Percentiles rank a stretch among this genome's conserved stretches.
phyloP scores from a whole-genome alignment of 2,113 vertebrate genomes.

The Pandion haliaetus region DNA sequence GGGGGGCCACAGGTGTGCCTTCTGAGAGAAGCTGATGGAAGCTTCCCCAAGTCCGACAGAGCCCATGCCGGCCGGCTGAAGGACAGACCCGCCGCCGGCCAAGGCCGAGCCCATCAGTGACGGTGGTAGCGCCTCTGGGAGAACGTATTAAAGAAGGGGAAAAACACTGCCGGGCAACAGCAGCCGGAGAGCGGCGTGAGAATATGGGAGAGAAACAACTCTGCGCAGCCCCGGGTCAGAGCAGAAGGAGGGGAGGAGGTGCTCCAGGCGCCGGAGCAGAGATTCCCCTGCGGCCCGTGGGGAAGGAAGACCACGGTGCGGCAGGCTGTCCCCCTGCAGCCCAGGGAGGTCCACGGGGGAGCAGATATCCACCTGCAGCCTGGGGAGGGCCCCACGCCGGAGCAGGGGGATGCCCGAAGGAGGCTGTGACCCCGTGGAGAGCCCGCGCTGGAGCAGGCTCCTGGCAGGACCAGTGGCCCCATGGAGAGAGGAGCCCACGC shows the following conservation, averaged over 20 bases:
- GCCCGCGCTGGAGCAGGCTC: no score
- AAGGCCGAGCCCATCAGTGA: not conserved
- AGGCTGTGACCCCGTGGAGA: no score
- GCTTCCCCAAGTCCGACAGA: not conserved
- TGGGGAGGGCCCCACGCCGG: no score
- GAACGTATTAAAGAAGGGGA: not conserved
- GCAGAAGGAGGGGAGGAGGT: not conserved
- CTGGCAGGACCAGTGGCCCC: no score
- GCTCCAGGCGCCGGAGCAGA: not conserved
- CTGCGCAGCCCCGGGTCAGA: not conserved
- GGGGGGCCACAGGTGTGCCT: not conserved
- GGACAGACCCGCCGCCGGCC: not conserved
- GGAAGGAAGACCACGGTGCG: not conserved
- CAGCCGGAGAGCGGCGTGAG: not conserved
- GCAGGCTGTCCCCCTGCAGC: no score
- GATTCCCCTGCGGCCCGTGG: rapidly evolving
- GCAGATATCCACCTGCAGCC: no score
- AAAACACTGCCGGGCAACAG: not conserved
- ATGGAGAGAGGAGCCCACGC: no score
- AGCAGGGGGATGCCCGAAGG: no score
- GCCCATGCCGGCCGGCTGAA: not conserved
- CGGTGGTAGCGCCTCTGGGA: not conserved
- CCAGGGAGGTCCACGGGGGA: no score
- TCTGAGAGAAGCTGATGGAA: rapidly evolving
- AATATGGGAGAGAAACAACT: not conserved